A percentile compares a stretch with the other conserved stretches of the same genome.
phyloP scores from a whole-genome alignment of 2,797 vertebrate species.

The Phataginus tricuspis region DNA sequence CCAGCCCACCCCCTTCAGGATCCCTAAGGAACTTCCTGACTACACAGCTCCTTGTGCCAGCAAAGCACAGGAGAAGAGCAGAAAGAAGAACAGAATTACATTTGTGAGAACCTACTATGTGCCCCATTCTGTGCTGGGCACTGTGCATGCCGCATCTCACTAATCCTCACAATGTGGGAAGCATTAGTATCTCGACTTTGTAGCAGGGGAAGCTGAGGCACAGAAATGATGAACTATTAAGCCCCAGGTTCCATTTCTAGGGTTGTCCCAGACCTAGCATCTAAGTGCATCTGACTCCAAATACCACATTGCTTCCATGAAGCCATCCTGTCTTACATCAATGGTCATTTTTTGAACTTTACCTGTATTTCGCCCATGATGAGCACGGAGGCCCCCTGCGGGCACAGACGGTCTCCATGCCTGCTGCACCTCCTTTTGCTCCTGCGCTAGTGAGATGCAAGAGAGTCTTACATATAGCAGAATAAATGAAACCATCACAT shows the following conservation, averaged over 20 bases:
- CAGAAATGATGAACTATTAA: not conserved
- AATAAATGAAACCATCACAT: slow-evolving; percentile 55
- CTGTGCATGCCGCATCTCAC: rapidly evolving
- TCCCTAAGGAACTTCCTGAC: not conserved
- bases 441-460: not conserved
- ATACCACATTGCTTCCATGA: not conserved
- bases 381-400: not conserved
- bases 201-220: not conserved
- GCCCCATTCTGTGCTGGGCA: rapidly evolving
- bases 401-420: not conserved
- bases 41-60: not conserved
- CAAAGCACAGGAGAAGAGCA: not conserved
- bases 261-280: not conserved
- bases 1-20: not conserved
- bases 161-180: not conserved
- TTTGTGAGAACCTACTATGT: not conserved
- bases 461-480: not conserved
- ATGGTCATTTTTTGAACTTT: not conserved
- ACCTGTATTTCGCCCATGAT: not conserved
- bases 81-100: not conserved
- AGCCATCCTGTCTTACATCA: not conserved
- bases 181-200: not conserved
- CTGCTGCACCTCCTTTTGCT: not conserved
- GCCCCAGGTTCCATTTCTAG: not conserved
- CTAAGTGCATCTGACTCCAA: not conserved